Percentiles rank a stretch among this genome's conserved stretches.
Evolutionary conservation across 2,888 invertebrate genomes (phyloP).

Genomic region (Hirtodrosophila confusa): DNA sequence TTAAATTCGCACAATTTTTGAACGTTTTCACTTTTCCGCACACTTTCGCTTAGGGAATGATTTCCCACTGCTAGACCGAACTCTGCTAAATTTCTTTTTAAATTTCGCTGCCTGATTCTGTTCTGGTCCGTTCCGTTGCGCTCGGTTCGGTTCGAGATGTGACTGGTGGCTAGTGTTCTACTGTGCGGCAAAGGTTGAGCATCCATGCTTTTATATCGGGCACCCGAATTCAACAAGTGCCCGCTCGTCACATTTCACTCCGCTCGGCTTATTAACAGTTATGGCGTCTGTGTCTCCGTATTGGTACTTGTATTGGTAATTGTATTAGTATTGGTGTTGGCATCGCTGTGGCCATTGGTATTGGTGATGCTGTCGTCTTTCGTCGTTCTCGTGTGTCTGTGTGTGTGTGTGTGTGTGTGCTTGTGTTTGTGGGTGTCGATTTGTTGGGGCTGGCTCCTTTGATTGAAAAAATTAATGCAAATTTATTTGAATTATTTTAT

Average conservation of each 20-base stretch:
- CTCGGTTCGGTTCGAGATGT: conserved; percentile 49
- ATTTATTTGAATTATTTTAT: conserved; percentile 67
- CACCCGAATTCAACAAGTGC: conserved; percentile 62
- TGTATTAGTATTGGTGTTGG: conserved; percentile 21
- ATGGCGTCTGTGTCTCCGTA: conserved; percentile 43
- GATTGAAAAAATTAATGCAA: conserved; percentile 73
- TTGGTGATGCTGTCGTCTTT: conserved; percentile 4
- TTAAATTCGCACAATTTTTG: no score
- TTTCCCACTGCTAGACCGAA: conserved; percentile 9
- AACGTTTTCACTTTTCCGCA: no score
- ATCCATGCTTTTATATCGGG: conserved; percentile 70
- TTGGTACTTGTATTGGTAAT: conserved; percentile 1
- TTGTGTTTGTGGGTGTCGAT: conserved; percentile 28
- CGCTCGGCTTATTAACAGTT: conserved; percentile 67
- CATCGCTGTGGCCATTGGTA: conserved; percentile 13
- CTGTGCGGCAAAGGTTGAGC: conserved; percentile 71
- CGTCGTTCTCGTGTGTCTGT: conserved; percentile 7
- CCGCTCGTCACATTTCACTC: conserved; percentile 49
- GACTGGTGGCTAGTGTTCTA: conserved; percentile 65
- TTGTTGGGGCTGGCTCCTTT: conserved; percentile 36
- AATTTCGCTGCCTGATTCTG: background rate
- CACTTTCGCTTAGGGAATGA: background rate
- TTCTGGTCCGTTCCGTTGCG: conserved; percentile 14
- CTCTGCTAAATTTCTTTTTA: background rate
- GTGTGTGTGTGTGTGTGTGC: background rate